Conservation (phyloP, 2,797 vertebrate species). For the Iguana delicatissima region DNA sequence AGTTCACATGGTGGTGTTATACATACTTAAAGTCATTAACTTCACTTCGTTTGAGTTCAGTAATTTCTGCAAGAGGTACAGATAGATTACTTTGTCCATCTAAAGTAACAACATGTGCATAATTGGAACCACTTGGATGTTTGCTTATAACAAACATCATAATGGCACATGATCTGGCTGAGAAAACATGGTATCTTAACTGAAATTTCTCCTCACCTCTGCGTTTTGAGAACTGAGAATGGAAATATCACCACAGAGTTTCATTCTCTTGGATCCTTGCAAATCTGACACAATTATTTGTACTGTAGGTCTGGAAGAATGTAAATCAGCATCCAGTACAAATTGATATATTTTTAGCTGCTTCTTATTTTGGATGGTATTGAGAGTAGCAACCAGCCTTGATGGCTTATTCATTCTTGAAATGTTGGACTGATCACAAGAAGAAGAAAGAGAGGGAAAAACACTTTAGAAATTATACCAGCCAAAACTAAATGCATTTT, state of each 20-base stretch:
- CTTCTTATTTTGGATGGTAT: conserved; percentile 80
- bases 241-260: conserved; percentile 83
- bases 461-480: not conserved
- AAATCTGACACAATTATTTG: conserved; percentile 85
- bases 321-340: conserved; percentile 80
- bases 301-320: conserved; percentile 72
- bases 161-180: not conserved
- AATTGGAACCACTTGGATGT: not conserved
- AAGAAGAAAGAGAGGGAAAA: conserved; percentile 12
- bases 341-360: conserved; percentile 83
- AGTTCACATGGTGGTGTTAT: not conserved
- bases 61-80: not conserved
- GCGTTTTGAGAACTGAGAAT: conserved; percentile 82
- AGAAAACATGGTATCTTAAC: not conserved
- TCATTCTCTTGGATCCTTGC: conserved; percentile 78
- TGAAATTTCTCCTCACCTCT: conserved; percentile 74
- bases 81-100: too few relatives aligned
- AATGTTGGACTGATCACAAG: conserved; percentile 77
- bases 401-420: conserved; percentile 79
- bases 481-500: not conserved
- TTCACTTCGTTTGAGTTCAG: not conserved
- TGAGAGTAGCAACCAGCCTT: conserved; percentile 79
- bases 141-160: not conserved
- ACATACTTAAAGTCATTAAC: not conserved
- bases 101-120: not conserved